Evolutionary conservation across 2,888 invertebrate genomes (phyloP).

Genomic region (Sipunculus nudus): DNA sequence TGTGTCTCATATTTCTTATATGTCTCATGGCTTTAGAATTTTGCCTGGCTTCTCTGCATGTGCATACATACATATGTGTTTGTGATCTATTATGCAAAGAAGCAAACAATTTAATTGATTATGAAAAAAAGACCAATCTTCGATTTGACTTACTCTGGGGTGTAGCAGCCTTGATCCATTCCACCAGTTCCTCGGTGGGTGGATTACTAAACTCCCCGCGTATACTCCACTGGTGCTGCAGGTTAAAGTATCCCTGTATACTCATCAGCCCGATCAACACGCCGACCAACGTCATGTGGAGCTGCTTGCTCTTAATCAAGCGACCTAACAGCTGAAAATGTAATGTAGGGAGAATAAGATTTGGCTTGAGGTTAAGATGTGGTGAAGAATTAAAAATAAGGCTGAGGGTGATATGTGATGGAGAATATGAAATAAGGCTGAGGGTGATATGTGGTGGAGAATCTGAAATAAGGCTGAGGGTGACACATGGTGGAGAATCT

Average conservation of each 20-base stretch:
- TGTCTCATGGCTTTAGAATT: too few species aligned
- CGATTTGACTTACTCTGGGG: slow-evolving; percentile 63
- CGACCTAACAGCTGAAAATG: slow-evolving; percentile 64
- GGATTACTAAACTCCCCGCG: slow-evolving; percentile 77
- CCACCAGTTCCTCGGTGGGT: slow-evolving; percentile 79
- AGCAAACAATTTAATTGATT: neutral
- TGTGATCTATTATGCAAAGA: too few species aligned
- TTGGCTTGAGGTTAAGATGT: too few species aligned
- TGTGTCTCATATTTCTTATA: too few species aligned
- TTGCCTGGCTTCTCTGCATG: too few species aligned
- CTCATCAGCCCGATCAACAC: slow-evolving; percentile 72
- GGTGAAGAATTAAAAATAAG: too few species aligned
- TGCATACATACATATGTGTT: too few species aligned
- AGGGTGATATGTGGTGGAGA: too few species aligned
- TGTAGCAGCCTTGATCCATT: slow-evolving; percentile 77
- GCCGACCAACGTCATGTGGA: slow-evolving; percentile 68
- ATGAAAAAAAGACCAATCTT: neutral
- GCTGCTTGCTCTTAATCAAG: slow-evolving; percentile 63
- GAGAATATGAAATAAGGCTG: too few species aligned
- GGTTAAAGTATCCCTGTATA: slow-evolving; percentile 69
- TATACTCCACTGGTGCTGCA: slow-evolving; percentile 67
- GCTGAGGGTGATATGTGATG: too few species aligned
- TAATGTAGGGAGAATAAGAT: slow-evolving; percentile 43
- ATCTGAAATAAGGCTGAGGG: too few species aligned
- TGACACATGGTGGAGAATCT: too few species aligned